Conservation (phyloP, 2,797 vertebrate genomes). For the Florisuga fusca region DNA sequence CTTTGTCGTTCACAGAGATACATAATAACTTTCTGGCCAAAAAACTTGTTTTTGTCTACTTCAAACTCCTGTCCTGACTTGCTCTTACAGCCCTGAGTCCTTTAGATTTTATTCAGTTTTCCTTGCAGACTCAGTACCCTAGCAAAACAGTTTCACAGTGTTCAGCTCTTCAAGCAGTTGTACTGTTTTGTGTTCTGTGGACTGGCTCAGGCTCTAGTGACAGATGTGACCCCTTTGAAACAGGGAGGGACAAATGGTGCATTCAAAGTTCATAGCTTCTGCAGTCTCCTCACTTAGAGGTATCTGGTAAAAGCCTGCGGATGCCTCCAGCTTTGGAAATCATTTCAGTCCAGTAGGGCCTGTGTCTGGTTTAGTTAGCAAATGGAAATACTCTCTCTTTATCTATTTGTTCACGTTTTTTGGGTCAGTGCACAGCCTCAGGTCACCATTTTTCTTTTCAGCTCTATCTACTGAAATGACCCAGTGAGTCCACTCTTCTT, state of each 20-base stretch:
- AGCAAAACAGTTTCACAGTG: constrained; percentile 72
- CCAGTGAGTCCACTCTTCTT: constrained; percentile 32
- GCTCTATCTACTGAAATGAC: constrained; percentile 36
- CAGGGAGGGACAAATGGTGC: constrained; percentile 46
- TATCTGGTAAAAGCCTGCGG: constrained; percentile 40
- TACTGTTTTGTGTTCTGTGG: constrained; percentile 56
- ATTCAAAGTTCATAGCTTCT: constrained; percentile 68
- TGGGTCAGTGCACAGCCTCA: constrained; percentile 68
- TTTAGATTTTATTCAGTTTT: constrained; percentile 62
- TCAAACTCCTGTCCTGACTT: constrained; percentile 56
- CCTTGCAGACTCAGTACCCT: constrained; percentile 59
- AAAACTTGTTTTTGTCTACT: constrained; percentile 38
- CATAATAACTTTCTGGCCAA: constrained; percentile 9
- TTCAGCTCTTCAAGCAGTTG: constrained; percentile 70
- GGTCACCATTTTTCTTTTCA: constrained; percentile 60
- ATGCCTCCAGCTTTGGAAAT: constrained; percentile 8
- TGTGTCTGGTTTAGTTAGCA: constrained; percentile 38
- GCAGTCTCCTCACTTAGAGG: constrained; percentile 27
- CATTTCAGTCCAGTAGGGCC: constrained; percentile 29
- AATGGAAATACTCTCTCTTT: constrained; percentile 40
- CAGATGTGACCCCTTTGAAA: constrained; percentile 33
- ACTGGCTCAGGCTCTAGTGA: constrained; percentile 66
- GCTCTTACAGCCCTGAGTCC: constrained; percentile 46
- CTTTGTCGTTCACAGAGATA: background rate
- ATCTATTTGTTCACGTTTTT: constrained; percentile 43